These are phyloP conservation scores for Molossus alvarezi DNA, from an alignment of 2,797 vertebrate genomes.

Conservation along the genomic window DNA sequence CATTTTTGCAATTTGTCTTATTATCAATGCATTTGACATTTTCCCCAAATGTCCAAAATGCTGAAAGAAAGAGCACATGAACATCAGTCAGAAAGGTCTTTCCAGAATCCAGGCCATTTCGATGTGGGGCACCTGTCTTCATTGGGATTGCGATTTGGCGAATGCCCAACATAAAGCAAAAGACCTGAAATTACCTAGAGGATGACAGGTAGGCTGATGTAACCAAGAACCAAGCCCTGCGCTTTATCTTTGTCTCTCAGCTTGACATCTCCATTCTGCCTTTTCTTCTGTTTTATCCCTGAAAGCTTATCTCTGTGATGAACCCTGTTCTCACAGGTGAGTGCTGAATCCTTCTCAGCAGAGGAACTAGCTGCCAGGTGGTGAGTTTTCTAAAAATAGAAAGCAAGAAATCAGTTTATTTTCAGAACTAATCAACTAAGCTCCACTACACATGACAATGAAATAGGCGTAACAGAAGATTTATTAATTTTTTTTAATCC, in stretches of 20 bases:
- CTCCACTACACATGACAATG: background rate
- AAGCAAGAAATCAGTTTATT: constrained; percentile 39
- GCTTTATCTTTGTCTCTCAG: background rate
- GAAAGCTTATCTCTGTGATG: background rate
- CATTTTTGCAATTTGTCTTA: constrained; percentile 37
- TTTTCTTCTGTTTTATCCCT: background rate
- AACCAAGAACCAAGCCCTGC: background rate
- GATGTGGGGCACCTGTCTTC: background rate
- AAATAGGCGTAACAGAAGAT: background rate
- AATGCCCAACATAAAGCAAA: background rate
- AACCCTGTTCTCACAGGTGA: constrained; percentile 12
- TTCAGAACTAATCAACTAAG: constrained; percentile 7
- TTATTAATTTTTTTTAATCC: too few relatives aligned
- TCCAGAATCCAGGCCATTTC: background rate
- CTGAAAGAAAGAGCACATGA: background rate
- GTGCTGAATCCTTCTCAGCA: background rate
- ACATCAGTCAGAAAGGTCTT: background rate
- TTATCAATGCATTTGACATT: constrained; percentile 36
- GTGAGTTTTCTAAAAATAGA: constrained; percentile 33
- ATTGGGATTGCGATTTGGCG: background rate
- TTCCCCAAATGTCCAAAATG: background rate
- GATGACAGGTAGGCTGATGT: too few relatives aligned
- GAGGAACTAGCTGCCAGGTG: background rate
- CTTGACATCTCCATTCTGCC: background rate
- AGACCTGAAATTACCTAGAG: background rate